Percentiles rank a stretch among this genome's conserved stretches.
phyloP scores from a whole-genome alignment of 2,797 vertebrate species.

The Perodicticus potto region DNA sequence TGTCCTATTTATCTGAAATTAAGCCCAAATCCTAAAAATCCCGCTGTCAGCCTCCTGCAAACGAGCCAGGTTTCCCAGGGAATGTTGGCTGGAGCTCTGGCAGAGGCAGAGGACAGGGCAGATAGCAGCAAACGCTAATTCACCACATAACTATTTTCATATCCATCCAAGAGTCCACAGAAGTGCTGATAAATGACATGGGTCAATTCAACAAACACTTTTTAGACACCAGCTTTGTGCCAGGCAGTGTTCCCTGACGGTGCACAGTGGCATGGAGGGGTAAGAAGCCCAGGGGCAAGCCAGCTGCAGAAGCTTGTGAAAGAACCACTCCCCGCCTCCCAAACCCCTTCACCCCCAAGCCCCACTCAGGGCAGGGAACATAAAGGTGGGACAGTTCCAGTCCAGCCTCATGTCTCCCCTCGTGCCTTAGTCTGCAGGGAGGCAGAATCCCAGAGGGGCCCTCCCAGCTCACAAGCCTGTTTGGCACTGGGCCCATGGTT shows the following conservation, averaged over 20 bases:
- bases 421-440: background rate
- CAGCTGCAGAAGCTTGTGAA: background rate
- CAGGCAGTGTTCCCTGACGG: background rate
- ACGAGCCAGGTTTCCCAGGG: background rate
- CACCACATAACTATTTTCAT: background rate
- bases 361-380: background rate
- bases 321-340: too few relatives aligned
- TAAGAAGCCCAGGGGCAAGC: background rate
- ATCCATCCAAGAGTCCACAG: background rate
- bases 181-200: background rate
- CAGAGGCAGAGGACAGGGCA: background rate
- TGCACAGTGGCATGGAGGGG: accelerated
- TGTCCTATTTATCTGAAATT: constrained; percentile 51
- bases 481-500: background rate
- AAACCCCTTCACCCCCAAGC: too few relatives aligned
- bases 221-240: background rate
- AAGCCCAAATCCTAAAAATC: constrained; percentile 32
- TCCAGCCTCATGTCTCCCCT: background rate
- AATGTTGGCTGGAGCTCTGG: background rate
- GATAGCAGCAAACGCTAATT: background rate
- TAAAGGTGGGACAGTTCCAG: background rate
- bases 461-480: background rate
- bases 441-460: background rate
- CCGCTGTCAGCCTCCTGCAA: constrained; percentile 32
- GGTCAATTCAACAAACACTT: background rate